A percentile compares a stretch with the other conserved stretches of the same genome.
Conservation (phyloP, 2,888 invertebrate genomes). For the Ptycholaimellus sp. region DNA sequence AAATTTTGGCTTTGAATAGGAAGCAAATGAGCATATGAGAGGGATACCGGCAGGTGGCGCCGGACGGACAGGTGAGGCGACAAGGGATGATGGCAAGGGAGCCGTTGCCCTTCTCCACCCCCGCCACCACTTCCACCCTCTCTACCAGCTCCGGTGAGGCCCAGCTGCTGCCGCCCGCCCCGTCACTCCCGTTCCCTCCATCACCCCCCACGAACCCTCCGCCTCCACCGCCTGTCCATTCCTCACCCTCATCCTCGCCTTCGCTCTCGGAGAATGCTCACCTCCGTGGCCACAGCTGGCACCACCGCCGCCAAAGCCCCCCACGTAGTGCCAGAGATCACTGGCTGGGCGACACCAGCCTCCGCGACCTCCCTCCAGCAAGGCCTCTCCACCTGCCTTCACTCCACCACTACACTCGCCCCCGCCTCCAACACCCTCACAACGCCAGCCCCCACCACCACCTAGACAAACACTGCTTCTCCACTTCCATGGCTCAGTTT, state of each 20-base stretch:
- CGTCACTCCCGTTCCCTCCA: no score
- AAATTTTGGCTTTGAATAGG: constrained; percentile 34
- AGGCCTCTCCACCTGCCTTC: neutral
- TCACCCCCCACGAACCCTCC: constrained; percentile 2
- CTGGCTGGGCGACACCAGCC: neutral
- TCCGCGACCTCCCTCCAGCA: neutral
- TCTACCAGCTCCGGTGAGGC: no score
- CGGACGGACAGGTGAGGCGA: constrained; percentile 7
- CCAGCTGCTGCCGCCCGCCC: no score
- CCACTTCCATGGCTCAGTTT: neutral
- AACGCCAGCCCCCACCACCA: neutral
- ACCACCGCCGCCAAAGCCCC: constrained; percentile 15
- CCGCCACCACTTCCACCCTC: constrained; percentile 1
- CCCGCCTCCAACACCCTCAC: no score
- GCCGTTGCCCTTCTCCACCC: constrained; percentile 9
- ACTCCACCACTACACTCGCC: no score
- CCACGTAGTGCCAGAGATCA: constrained; percentile 5
- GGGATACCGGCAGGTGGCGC: constrained; percentile 7
- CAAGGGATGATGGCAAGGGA: constrained; percentile 9
- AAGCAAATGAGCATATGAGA: constrained; percentile 35
- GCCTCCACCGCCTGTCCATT: constrained; percentile 1
- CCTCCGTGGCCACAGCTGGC: constrained; percentile 13
- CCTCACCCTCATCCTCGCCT: constrained; percentile 1
- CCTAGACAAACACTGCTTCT: neutral
- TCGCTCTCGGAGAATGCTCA: no score